Evolutionary conservation across 2,113 vertebrate species (phyloP), one percentile per base, ranked within the genome.

Genomic region (Lophochroa leadbeateri): DNA sequence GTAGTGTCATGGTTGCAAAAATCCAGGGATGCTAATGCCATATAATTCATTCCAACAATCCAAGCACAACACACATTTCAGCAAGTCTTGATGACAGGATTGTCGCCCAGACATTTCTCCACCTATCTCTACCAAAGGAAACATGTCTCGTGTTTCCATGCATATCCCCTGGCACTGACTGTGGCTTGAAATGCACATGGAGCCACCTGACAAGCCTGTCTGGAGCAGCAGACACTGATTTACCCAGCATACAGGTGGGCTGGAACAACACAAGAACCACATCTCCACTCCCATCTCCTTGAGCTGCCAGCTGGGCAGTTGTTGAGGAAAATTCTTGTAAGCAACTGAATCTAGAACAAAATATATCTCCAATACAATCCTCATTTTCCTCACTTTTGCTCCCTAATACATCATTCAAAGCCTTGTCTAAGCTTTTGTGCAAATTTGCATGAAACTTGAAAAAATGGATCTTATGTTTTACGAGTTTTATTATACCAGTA

Each of bases 221-320:
- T 82, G 79, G 58, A 69, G 58, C 52, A 44, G 52, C 90, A 94
- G 31, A 24, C 31, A 41, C 12, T 24, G 29, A 74, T 60, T 49
- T 41, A 50, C 27, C 35, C 33, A 60, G 33, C 27, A 8, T 9
- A 27, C 7, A 41, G 19, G 20, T 43, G 29, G 31, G 39, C 17
- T 82, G 58, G 65, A 88, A 31, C 47, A 19, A 46, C 67, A 39
- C 10, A 8, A 82, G 31, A 61, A 31, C 17, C 37, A 43, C 2
- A 0, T 46, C 18, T n/a, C n/a, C 27, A n/a, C 7, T 72, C 20
- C 18, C 3, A 1, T 44, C 35, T 27, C 64, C 6, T 0, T 12
- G 49, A 76, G 68, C 77, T 70, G 44, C 68, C 63, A 61, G 39
- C 5, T 63, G 60, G 25, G 41, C 37, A 91, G 57, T 8, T 89